Base-by-base conservation (phyloP, 2,888 invertebrate species). In the Odontocerum albicorne region DNA sequence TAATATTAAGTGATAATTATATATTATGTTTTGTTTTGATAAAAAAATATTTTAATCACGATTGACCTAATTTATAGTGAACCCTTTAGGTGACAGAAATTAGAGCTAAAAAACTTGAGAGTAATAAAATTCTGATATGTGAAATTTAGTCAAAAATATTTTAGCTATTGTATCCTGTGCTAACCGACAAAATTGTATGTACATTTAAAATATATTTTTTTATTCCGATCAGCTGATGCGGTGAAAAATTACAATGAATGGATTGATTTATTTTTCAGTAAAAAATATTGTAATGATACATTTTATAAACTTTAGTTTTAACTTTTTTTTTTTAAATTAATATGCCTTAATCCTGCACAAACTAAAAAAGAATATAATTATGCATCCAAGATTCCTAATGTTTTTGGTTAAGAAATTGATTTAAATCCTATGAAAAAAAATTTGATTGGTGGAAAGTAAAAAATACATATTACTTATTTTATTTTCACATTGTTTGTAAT, bases 141-240 rank as follows among this genome's bases (percentile, higher is more conserved):
- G 13, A 22, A 51, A 43, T 38, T 51, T 36, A 51, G 35, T 51
- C 35, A 44, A 35, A 31, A 52, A 27, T 7, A 27, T 10, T 10
- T 27, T 27, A 10, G 27, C 27, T 27, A 7, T 7, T 10, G 4
- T 7, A 10, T 27, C 27, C n/a, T n/a, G n/a, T 27, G 38, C 45
- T 39, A 43, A 52, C 52, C 44, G 22, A 27, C 4, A 4, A 27
- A 27, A 27, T 7, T 27, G 4, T 7, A 27, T 7, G 4, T 27
- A 27, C 10, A 27, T 27, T 27, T 27, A 7, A 38, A 38, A 52
- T 52, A 52, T 52, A 52, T 52, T 52, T 52, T 52, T 52, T 52
- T 52, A 52, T 45, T 45, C 45, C 32, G 19, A 44, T 33, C 43
- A 35, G 19, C 35, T 17, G 20, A 33, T 31, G 32, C 20, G 20